Conservation (phyloP, 2,797 vertebrate species). For the Taeniopygia guttata region DNA sequence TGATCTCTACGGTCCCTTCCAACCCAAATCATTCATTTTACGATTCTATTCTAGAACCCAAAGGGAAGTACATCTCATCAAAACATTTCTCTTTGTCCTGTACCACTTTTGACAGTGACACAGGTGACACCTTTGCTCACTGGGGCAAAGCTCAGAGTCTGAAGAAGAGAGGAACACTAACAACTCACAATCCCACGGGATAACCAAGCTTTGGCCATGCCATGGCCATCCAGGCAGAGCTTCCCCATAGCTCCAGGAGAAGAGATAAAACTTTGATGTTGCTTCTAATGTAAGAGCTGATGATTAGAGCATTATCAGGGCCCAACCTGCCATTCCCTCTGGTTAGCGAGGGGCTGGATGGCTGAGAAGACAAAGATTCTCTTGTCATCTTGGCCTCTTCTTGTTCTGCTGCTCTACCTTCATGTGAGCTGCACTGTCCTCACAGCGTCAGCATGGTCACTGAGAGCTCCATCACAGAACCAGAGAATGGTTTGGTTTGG, state of each 20-base stretch:
- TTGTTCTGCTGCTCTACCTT: neutral
- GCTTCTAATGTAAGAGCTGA: neutral
- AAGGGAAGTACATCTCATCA: neutral
- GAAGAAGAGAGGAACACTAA: neutral
- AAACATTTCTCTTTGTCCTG: neutral
- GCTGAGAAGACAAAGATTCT: neutral
- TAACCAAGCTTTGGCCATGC: neutral
- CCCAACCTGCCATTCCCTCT: neutral
- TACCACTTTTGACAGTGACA: neutral
- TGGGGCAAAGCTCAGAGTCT: rapidly evolving
- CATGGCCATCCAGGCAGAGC: neutral
- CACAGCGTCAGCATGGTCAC: neutral
- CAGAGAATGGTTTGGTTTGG: neutral
- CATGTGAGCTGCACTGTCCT: too few species aligned
- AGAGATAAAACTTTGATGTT: neutral
- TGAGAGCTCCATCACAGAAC: neutral
- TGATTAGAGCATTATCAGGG: neutral
- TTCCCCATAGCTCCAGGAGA: neutral
- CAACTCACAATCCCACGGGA: neutral
- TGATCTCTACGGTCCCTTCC: neutral
- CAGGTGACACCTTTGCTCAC: rapidly evolving
- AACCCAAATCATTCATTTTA: neutral
- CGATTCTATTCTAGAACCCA: neutral
- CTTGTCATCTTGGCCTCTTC: neutral
- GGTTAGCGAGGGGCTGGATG: rapidly evolving